These are phyloP conservation scores for Varecia variegata DNA, from an alignment of 2,797 vertebrate species.

Conservation along the genomic window DNA sequence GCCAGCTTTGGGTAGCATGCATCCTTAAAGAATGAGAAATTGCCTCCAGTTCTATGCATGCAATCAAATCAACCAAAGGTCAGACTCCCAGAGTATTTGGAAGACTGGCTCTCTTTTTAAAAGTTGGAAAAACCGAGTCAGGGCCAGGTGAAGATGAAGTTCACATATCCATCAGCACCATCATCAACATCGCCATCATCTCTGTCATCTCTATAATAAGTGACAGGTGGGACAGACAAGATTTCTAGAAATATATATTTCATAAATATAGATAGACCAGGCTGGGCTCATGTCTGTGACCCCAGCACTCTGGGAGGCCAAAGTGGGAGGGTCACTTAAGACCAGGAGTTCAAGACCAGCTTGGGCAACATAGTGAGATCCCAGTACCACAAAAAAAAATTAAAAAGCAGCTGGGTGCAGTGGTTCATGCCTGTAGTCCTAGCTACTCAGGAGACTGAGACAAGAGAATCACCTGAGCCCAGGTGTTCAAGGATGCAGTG, in stretches of 20 bases:
- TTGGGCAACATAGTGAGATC: not conserved
- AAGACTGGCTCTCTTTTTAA: not conserved
- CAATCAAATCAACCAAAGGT: not conserved
- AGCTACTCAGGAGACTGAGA: not conserved
- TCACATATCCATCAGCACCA: not conserved
- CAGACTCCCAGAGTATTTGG: not conserved
- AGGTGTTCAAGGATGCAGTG: not conserved
- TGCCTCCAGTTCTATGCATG: not conserved
- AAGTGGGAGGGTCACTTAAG: not conserved
- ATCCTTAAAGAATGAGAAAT: not conserved
- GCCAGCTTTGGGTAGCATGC: not conserved
- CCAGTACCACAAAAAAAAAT: not conserved
- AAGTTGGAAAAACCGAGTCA: not conserved
- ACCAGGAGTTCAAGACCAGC: not conserved
- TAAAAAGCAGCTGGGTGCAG: not conserved
- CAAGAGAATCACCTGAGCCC: not conserved
- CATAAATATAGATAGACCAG: not conserved
- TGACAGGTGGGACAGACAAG: not conserved
- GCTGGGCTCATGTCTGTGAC: not conserved
- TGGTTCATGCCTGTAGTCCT: not conserved
- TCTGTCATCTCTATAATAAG: not conserved
- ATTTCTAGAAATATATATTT: not conserved
- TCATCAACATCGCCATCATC: not conserved
- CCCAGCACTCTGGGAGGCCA: not conserved
- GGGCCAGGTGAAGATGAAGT: not conserved